Evolutionary conservation across 2,888 invertebrate species (phyloP).

Genomic region (Nycteola revayana): DNA sequence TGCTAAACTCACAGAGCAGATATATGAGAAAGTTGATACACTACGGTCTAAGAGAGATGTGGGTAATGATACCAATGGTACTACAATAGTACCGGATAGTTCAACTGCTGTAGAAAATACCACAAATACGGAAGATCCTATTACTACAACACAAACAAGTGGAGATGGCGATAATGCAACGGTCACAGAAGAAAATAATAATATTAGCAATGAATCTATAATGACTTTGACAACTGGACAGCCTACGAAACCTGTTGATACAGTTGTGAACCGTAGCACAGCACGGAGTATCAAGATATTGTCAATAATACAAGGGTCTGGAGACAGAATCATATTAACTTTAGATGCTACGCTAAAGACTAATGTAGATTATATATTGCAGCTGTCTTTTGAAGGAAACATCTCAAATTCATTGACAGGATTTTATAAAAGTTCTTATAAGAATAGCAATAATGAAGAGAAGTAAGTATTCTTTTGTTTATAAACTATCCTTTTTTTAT

Average conservation of each 20-base stretch:
- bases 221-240: slow-evolving; percentile 15
- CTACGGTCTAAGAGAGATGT: slow-evolving; percentile 48
- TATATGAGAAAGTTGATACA: slow-evolving; percentile 62
- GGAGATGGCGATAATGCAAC: slow-evolving; percentile 18
- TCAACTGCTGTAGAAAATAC: slow-evolving; percentile 10
- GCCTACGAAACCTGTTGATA: slow-evolving; percentile 34
- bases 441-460: slow-evolving; percentile 60
- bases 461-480: slow-evolving; percentile 66
- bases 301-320: slow-evolving; percentile 50
- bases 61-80: slow-evolving; percentile 8
- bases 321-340: slow-evolving; percentile 58
- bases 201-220: slow-evolving; percentile 14
- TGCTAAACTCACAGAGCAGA: slow-evolving; percentile 69
- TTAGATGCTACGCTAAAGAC: slow-evolving; percentile 63
- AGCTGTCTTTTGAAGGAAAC: slow-evolving; percentile 76
- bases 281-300: slow-evolving; percentile 58
- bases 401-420: slow-evolving; percentile 84
- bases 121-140: not conserved
- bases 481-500: no score
- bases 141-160: slow-evolving; percentile 6
- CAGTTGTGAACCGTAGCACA: slow-evolving; percentile 65
- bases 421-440: slow-evolving; percentile 86
- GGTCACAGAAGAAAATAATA: slow-evolving; percentile 17
- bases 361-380: slow-evolving; percentile 78
- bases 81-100: slow-evolving; percentile 8